A percentile compares a stretch with the other conserved stretches of the same genome.
phyloP scores from a whole-genome alignment of 2,797 vertebrate species.

The Gephyroberyx darwinii region DNA sequence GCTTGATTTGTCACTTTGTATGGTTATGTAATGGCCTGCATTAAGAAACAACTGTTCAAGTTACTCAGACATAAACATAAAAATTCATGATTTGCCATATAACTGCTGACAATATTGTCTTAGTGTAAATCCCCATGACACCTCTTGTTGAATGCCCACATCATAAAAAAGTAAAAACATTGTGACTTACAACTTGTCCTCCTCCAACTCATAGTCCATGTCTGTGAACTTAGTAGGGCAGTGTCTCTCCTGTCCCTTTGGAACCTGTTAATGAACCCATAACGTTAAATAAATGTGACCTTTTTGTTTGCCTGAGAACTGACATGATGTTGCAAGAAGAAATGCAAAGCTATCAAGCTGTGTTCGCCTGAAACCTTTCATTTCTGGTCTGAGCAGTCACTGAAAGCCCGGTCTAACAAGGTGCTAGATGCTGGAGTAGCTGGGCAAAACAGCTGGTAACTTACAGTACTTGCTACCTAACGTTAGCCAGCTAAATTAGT shows the following conservation, averaged over 20 bases:
- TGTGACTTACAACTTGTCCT: conserved; percentile 95
- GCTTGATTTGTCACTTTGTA: too few relatives aligned
- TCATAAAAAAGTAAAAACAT: not conserved
- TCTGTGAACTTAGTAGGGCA: conserved; percentile 89
- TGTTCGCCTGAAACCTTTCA: not conserved
- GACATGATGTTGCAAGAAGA: too few relatives aligned
- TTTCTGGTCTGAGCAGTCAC: not conserved
- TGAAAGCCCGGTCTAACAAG: not conserved
- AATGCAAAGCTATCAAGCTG: not conserved
- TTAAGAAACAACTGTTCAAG: not conserved
- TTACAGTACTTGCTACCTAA: not conserved
- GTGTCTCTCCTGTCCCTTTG: conserved; percentile 37
- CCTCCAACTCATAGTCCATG: conserved; percentile 96
- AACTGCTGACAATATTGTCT: not conserved
- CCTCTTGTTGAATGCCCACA: not conserved
- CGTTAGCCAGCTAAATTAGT: rapidly evolving
- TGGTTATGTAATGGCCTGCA: too few relatives aligned
- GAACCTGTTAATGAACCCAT: conserved; percentile 22
- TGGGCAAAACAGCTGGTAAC: conserved; percentile 49
- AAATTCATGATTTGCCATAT: not conserved
- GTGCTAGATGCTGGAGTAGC: not conserved
- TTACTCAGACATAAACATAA: not conserved
- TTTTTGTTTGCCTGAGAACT: not conserved
- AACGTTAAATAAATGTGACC: not conserved
- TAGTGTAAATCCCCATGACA: not conserved